These are phyloP conservation scores for Reticulitermes lucifugus DNA, from an alignment of 2,888 invertebrate genomes.

Conservation along the genomic window DNA sequence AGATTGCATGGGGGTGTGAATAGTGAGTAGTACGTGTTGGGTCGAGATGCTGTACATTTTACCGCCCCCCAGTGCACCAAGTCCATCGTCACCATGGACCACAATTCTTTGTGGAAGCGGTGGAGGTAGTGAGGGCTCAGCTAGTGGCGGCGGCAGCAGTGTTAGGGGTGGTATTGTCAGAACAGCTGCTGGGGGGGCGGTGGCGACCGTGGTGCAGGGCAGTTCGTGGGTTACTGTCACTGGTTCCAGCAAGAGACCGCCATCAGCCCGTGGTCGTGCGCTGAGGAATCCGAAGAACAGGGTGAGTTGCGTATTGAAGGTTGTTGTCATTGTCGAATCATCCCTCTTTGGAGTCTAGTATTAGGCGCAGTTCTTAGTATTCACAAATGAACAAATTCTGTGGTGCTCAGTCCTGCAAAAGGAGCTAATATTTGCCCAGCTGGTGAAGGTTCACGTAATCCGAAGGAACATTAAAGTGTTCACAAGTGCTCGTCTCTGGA, in stretches of 20 bases:
- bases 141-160: conserved; percentile 40
- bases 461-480: no score
- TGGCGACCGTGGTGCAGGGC: conserved; percentile 22
- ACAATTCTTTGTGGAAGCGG: conserved; percentile 62
- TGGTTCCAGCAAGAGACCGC: neutral
- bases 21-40: conserved; percentile 15
- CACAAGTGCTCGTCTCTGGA: neutral
- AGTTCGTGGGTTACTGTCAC: conserved; percentile 34
- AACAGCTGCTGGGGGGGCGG: conserved; percentile 33
- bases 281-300: neutral
- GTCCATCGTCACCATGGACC: conserved; percentile 66
- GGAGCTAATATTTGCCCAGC: no score
- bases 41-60: conserved; percentile 65
- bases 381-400: no score
- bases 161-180: conserved; percentile 50
- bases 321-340: no score
- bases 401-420: no score
- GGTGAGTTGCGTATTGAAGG: conserved; percentile 22
- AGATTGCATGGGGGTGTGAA: conserved; percentile 39
- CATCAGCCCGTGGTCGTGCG: neutral
- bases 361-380: no score
- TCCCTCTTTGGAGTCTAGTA: no score
- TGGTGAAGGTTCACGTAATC: no score
- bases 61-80: conserved; percentile 66
- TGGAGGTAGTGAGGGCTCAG: neutral